Conservation (phyloP, 2,113 vertebrate species). For the Rostratula benghalensis region DNA sequence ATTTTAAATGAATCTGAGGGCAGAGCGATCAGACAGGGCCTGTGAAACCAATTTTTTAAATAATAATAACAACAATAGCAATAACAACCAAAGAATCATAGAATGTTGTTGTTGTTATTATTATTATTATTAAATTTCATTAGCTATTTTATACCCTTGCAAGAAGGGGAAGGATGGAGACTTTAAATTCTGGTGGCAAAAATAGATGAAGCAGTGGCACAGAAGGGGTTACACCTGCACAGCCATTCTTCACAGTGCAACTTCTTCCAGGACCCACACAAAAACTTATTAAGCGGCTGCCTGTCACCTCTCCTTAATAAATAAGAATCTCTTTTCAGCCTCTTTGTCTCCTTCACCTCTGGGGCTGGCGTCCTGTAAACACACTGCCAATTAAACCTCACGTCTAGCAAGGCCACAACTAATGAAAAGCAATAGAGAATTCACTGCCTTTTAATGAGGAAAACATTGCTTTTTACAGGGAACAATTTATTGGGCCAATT, state of each 20-base stretch:
- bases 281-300: slow-evolving; percentile 91
- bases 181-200: neutral
- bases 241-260: slow-evolving; percentile 53
- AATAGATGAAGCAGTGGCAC: neutral
- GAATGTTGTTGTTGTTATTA: neutral
- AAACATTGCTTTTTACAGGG: slow-evolving; percentile 92
- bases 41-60: neutral
- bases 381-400: slow-evolving; percentile 94
- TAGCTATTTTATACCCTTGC: neutral
- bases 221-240: slow-evolving; percentile 60
- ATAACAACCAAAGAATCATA: too few species aligned
- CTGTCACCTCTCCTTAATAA: slow-evolving; percentile 98
- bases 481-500: slow-evolving; percentile 99
- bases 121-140: too few species aligned
- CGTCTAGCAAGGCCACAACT: slow-evolving; percentile 88
- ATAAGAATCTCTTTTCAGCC: slow-evolving; percentile 94
- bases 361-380: slow-evolving; percentile 81
- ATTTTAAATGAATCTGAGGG: neutral
- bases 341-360: slow-evolving; percentile 79
- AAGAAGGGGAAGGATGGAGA: neutral
- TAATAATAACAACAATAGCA: too few species aligned
- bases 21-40: rapidly evolving
- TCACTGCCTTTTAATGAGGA: slow-evolving; percentile 98
- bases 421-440: slow-evolving; percentile 99
- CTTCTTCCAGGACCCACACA: slow-evolving; percentile 56